Base-by-base conservation (phyloP, 2,797 vertebrate species). In the Hirundo rustica region DNA sequence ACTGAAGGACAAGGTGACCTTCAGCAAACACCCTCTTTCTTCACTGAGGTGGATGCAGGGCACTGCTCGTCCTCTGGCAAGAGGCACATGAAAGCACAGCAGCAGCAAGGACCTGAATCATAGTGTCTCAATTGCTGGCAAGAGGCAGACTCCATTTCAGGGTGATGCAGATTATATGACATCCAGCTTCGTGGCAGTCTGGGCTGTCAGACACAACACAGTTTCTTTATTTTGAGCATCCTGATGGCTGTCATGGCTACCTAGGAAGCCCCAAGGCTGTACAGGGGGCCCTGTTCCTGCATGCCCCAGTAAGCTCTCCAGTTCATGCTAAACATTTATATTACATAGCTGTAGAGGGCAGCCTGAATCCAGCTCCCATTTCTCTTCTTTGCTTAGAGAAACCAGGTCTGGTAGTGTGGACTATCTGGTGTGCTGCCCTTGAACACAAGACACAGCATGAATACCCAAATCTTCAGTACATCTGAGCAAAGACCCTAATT, bases 301-400 rank as follows among this genome's bases (percentile, higher is more conserved):
- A 19, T 40, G 58, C 30, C 27, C n/a, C 5, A 25, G 45, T 16
- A 57, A 77, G 13, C 27, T 61, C 38, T 62, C 58, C 38, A 65
- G 2, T 51, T 90, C 47, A 26, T 32, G 26, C 13, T 55, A 60
- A 91, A 70, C 67, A 64, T 9, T 92, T 75, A 74, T 23, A 38
- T 44, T 27, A 26, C n/a, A 58, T 7, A 91, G 81, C 74, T 96
- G 87, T 85, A 94, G 95, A 89, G 92, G 92, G 92, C 89, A 95
- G 87, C 45, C 91, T 92, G 81, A 93, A 95, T 83, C 75, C 84
- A 93, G 89, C 27, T 94, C 92, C 65, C 60, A 36, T 85, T 87
- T 76, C 32, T 42, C 32, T 57, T 55, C 53, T 47, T 50, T 83
- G 57, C 27, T 29, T 62, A 50, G 64, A 70, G 78, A 91, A 93